Evolutionary conservation across 2,797 vertebrate species (phyloP).

Genomic region (Coregonus ussuriensis): DNA sequence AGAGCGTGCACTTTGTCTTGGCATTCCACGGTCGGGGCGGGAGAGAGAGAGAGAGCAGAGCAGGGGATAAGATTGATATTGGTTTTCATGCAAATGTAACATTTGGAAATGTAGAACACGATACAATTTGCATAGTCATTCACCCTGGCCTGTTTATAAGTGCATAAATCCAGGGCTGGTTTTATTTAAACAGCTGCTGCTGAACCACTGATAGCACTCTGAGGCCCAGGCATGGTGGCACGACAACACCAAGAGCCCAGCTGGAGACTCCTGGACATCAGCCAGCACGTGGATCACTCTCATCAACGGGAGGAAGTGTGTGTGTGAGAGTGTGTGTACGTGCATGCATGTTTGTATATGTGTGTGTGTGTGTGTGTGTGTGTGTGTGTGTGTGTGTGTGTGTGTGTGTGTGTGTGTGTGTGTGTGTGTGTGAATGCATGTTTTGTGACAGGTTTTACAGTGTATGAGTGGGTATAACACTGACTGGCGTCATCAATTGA

Average conservation of each 20-base stretch:
- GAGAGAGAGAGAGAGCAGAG: not conserved
- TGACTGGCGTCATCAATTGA: not conserved
- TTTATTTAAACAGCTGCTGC: constrained; percentile 64
- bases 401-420: not conserved
- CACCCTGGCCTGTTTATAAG: constrained; percentile 68
- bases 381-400: constrained; percentile 6
- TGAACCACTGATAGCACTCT: constrained; percentile 38
- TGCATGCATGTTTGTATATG: not conserved
- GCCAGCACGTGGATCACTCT: not conserved
- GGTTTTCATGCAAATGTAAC: constrained; percentile 75
- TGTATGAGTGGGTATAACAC: not conserved
- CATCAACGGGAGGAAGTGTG: not conserved
- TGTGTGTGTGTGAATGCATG: constrained; percentile 11
- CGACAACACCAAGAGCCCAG: constrained; percentile 54
- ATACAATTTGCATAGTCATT: constrained; percentile 65
- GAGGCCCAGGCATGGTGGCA: constrained; percentile 29
- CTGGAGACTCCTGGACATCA: constrained; percentile 1
- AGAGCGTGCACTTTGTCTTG: constrained; percentile 44
- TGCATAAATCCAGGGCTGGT: constrained; percentile 62
- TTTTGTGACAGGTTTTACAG: not conserved
- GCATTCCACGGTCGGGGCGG: constrained; percentile 44
- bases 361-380: not conserved
- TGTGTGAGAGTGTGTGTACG: constrained; percentile 14
- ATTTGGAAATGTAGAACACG: constrained; percentile 72
- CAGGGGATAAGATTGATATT: constrained; percentile 60